Evolutionary conservation across 2,797 vertebrate genomes (phyloP).

Genomic region (Harpagifer antarcticus): DNA sequence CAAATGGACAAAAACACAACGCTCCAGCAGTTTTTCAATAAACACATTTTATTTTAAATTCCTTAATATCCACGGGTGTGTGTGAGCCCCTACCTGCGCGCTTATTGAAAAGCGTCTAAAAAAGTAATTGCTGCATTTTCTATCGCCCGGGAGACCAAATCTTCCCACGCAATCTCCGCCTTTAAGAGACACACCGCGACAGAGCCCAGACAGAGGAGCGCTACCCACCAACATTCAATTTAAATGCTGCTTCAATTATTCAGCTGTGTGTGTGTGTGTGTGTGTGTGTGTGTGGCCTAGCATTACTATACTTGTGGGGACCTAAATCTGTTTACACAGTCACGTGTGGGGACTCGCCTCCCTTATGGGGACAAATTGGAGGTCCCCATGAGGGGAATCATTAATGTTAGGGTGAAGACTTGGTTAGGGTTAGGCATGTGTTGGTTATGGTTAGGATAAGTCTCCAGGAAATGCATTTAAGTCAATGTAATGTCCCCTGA

Average conservation of each 20-base stretch:
- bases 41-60: neutral
- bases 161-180: neutral
- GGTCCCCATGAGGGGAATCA: too few species aligned
- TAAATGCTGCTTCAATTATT: constrained; percentile 38
- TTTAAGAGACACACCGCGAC: constrained; percentile 20
- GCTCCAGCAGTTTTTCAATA: constrained; percentile 3
- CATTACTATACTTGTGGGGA: too few species aligned
- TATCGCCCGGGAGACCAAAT: constrained; percentile 9
- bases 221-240: constrained; percentile 45
- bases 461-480: too few species aligned
- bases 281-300: too few species aligned
- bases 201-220: constrained; percentile 11
- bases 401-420: too few species aligned
- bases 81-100: neutral
- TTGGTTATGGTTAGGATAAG: too few species aligned
- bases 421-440: too few species aligned
- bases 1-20: neutral
- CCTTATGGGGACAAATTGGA: too few species aligned
- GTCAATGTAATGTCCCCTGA: too few species aligned
- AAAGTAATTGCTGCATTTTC: neutral
- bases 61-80: neutral
- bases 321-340: too few species aligned
- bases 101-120: neutral
- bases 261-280: too few species aligned
- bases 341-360: too few species aligned